Conservation (phyloP, 2,113 vertebrate species). For the Colinus virginianus region DNA sequence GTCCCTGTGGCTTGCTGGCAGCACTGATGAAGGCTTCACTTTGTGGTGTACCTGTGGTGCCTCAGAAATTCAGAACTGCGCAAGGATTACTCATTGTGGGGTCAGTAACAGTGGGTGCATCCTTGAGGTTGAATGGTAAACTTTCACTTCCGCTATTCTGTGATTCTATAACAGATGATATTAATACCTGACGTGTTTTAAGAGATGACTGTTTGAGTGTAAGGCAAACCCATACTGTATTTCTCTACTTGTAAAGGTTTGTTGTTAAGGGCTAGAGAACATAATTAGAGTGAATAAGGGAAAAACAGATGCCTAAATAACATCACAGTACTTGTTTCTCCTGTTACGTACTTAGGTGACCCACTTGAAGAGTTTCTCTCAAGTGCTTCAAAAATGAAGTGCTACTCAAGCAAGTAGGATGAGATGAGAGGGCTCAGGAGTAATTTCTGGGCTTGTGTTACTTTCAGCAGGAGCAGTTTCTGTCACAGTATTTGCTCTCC, state of each 20-base stretch:
- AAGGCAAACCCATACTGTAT: neutral
- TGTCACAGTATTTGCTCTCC: too few species aligned
- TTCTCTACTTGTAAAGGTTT: neutral
- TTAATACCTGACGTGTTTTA: neutral
- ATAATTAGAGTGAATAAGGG: neutral
- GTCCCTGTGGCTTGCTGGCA: neutral
- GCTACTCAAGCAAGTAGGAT: neutral
- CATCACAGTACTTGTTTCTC: neutral
- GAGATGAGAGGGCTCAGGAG: neutral
- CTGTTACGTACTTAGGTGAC: neutral
- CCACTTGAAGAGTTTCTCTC: neutral
- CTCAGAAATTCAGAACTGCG: neutral
- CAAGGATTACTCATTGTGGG: neutral
- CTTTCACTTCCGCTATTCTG: neutral
- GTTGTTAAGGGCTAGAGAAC: neutral
- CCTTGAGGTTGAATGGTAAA: neutral
- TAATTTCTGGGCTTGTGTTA: neutral
- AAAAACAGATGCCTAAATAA: neutral
- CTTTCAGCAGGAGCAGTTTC: neutral
- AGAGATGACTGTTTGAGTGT: neutral
- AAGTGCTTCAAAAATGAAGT: neutral
- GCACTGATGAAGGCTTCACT: neutral
- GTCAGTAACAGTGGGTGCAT: rapidly evolving
- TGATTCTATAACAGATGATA: neutral
- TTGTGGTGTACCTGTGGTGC: neutral